Percentiles rank a stretch among this genome's conserved stretches.
These are phyloP conservation scores for Odobenus rosmarus DNA, from an alignment of 2,113 vertebrate species.

Conservation along the genomic window DNA sequence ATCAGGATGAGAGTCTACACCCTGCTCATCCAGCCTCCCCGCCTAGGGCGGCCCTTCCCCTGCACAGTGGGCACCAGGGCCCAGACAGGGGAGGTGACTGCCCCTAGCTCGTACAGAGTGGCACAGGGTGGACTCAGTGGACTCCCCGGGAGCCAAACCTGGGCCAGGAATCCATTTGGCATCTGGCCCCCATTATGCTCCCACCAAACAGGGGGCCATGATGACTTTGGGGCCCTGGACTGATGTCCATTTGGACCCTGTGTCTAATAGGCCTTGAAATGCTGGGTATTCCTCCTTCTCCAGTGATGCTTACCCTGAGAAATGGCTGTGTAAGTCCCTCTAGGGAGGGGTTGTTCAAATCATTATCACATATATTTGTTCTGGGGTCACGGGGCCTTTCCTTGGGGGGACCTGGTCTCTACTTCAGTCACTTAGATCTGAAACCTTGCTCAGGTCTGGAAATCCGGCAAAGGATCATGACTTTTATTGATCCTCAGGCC, in stretches of 20 bases:
- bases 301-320: not conserved
- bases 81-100: not conserved
- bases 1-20: no score
- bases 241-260: no score
- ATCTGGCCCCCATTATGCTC: not conserved
- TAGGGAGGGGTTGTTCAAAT: no score
- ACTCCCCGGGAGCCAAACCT: not conserved
- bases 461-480: not conserved
- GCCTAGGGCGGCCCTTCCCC: not conserved
- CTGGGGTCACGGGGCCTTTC: not conserved
- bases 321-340: not conserved
- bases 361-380: accelerated
- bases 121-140: not conserved
- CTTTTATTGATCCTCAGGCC: not conserved
- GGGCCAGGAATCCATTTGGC: no score
- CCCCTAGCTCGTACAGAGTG: not conserved
- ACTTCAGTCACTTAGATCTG: not conserved
- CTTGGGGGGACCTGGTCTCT: not conserved
- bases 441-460: not conserved
- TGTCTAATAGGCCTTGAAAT: not conserved
- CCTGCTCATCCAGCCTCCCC: accelerated
- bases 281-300: not conserved
- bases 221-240: not conserved
- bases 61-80: not conserved
- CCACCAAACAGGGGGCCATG: not conserved